Base-by-base conservation (phyloP, 2,113 vertebrate genomes). In the Alligator mississippiensis region DNA sequence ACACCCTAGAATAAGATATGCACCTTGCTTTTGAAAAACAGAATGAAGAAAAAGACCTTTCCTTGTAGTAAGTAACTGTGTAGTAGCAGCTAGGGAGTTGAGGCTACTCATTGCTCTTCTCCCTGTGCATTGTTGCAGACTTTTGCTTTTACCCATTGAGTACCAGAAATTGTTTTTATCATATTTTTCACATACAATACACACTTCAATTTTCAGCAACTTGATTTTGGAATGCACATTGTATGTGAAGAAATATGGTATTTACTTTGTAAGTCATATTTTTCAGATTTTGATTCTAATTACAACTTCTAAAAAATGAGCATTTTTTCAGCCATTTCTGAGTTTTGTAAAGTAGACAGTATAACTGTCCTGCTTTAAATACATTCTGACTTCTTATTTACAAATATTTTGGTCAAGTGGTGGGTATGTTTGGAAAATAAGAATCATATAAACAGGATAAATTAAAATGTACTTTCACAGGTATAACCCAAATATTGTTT, bases 341-440 rank as follows among this genome's bases (percentile, higher is more conserved):
- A 47, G 22, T 74, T 74, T 38, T 24, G 21, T 24, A 74, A 74
- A 47, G 47, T 47, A 74, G 66, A 70, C 18, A 34, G 28, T 47
- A 78, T 77, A 77, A 1, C 4, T 90, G 18, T 89, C 62, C 59
- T 77, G 19, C 58, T 89, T 77, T 68, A 68, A 19, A 74, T 30
- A 79, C 93, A 91, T 61, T 21, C 72, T 22, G 30, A 25, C 61
- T 47, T 84, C 77, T 92, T 88, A 81, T 87, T 95, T 94, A 47
- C 9, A 78, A 82, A 25, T 19, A 59, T 15, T 6, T 66, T 47
- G 47, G 47, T 47, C 47, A 47, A 47, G 47, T 47, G 47, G 47
- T n/a, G 47, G 86, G 80, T 62, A 75, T 15, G 55, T 13, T 91
- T 77, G 78, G 93, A 95, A 88, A 94, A 92, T 82, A 94, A 81